Evolutionary conservation across 2,797 vertebrate genomes (phyloP).

Genomic region (Rhyacichthys aspro): DNA sequence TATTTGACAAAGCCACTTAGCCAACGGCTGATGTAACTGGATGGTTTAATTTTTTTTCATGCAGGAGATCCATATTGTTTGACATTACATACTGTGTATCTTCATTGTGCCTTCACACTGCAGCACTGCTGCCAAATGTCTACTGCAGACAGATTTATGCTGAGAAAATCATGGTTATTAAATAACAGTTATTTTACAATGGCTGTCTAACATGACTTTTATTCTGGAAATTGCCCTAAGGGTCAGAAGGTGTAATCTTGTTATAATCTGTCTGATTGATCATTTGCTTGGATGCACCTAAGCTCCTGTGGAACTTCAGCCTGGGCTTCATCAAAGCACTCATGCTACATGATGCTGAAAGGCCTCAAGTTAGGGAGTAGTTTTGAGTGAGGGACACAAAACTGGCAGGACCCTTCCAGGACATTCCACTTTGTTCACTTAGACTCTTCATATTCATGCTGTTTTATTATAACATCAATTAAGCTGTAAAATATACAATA

Average conservation of each 20-base stretch:
- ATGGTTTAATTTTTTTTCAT: constrained; percentile 39
- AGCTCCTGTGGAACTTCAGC: constrained; percentile 55
- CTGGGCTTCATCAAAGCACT: constrained; percentile 45
- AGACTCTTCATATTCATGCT: constrained; percentile 8
- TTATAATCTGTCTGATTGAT: constrained; percentile 38
- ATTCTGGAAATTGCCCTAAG: constrained; percentile 1
- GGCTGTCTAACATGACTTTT: constrained; percentile 15
- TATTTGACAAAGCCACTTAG: constrained; percentile 68
- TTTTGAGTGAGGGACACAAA: constrained; percentile 36
- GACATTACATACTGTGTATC: constrained; percentile 35
- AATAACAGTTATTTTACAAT: constrained; percentile 70
- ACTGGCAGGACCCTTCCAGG: constrained; percentile 29
- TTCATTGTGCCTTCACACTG: constrained; percentile 77
- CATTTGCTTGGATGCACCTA: constrained; percentile 61
- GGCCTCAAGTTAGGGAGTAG: constrained; percentile 49
- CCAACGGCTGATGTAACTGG: constrained; percentile 60
- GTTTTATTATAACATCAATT: neutral
- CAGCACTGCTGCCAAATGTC: constrained; percentile 73
- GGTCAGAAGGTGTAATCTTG: constrained; percentile 24
- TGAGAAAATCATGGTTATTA: constrained; percentile 74
- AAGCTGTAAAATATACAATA: neutral
- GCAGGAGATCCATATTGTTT: constrained; percentile 56
- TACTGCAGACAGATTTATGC: constrained; percentile 61
- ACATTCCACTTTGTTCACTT: constrained; percentile 42
- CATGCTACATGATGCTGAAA: constrained; percentile 28